Base-by-base conservation (phyloP, 1,140 invertebrate genomes). In the Drosophila novamexicana region DNA sequence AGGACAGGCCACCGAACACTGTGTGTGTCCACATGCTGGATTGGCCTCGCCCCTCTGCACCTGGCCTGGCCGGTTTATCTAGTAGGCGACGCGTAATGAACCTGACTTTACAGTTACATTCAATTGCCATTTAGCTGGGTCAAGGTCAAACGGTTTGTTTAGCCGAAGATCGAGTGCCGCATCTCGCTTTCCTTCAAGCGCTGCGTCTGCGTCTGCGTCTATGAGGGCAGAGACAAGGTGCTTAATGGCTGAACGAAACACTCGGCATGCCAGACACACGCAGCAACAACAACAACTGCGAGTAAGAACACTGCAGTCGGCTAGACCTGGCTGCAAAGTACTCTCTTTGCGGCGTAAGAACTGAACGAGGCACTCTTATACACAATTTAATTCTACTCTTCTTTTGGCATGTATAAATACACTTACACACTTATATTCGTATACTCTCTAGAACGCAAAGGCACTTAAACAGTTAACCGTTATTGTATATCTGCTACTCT, bases 101-200 rank as follows among this genome's bases (percentile, higher is more conserved):
- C 76, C 63, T 71, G 83, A 29, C 67, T 86, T 82, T 82, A 86
- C 82, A 72, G 82, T 86, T 85, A 53, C 52, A 18, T 32, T 37
- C 32, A 64, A 50, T 50, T 54, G 50, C 36, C 39, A 54, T 56
- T 84, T 79, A 73, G 79, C 79, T 86, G 76, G 82, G 83, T 86
- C 82, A 86, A 86, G 82, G 82, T 86, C 83, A 88, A 29, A 54
- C 71, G 12, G 36, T 40, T 62, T 40, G 57, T 75, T 68, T 72
- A 53, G 44, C 72, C 54, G 14, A 54, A 37, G 52, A 54, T 59
- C 42, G 44, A 34, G 29, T 47, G 32, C 37, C 6, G 44, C 29
- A 62, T 37, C 52, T 74, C 71, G 58, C 71, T 74, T 69, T 74
- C 71, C 36, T 62, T 36, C 42, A 7, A n/a, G 56, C 32, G 37